phyloP scores from a whole-genome alignment of 2,113 vertebrate genomes.

The Sorex araneus region DNA sequence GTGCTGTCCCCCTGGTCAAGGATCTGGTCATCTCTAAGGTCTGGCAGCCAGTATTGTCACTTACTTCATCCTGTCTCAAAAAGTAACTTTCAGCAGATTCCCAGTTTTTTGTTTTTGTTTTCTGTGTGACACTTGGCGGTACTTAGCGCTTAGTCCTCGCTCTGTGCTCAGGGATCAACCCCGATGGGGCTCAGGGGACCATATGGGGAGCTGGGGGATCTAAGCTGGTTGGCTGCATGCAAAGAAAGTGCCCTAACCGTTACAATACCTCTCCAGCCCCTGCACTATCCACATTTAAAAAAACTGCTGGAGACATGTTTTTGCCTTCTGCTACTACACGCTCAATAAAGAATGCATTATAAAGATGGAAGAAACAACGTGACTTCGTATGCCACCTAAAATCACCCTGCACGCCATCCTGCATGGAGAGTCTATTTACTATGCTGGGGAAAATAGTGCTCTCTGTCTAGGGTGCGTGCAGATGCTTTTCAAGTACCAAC shows the following conservation, averaged over 20 bases:
- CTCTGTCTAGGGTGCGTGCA: conserved; percentile 54
- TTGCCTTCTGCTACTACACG: background rate
- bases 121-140: too few relatives aligned
- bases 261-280: too few relatives aligned
- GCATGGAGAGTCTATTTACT: conserved; percentile 43
- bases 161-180: too few relatives aligned
- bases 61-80: conserved; percentile 56
- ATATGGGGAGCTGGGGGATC: too few relatives aligned
- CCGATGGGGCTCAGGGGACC: too few relatives aligned
- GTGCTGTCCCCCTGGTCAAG: background rate
- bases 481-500: conserved; percentile 68
- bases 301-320: conserved; percentile 3
- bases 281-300: background rate
- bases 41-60: background rate
- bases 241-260: too few relatives aligned
- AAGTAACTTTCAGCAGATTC: conserved; percentile 57
- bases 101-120: background rate
- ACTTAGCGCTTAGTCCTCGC: too few relatives aligned
- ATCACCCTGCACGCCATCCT: conserved; percentile 56
- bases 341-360: conserved; percentile 73
- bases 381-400: conserved; percentile 57
- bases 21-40: background rate
- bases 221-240: too few relatives aligned
- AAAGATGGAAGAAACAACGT: conserved; percentile 77
- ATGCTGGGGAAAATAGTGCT: conserved; percentile 68